Percentiles rank a stretch among this genome's conserved stretches.
phyloP scores from a whole-genome alignment of 2,888 invertebrate genomes.

The Thereva nobilitata region DNA sequence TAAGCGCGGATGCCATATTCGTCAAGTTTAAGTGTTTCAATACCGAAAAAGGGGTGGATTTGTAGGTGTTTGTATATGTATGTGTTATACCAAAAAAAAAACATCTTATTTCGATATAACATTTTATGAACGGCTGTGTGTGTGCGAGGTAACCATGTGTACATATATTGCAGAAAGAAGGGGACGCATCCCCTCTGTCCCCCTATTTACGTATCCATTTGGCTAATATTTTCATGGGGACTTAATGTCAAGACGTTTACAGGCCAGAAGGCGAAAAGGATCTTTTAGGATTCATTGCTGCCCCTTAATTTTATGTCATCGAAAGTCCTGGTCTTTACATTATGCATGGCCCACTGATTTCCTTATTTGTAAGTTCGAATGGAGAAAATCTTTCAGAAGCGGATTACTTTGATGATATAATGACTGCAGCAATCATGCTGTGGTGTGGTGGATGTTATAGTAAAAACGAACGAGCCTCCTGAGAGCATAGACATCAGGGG shows the following conservation, averaged over 20 bases:
- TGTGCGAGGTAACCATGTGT: too few relatives aligned
- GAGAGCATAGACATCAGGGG: slow-evolving; percentile 4
- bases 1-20: too few relatives aligned
- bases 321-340: slow-evolving; percentile 5
- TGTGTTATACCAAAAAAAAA: too few relatives aligned
- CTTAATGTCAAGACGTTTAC: slow-evolving; percentile 33
- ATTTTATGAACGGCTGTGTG: too few relatives aligned
- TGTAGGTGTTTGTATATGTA: too few relatives aligned
- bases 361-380: slow-evolving; percentile 31
- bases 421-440: slow-evolving; percentile 29
- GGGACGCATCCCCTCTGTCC: background rate
- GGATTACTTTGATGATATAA: slow-evolving; percentile 42
- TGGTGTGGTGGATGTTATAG: slow-evolving; percentile 7
- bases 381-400: slow-evolving; percentile 34
- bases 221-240: slow-evolving; percentile 14
- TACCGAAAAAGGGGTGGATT: too few relatives aligned
- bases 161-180: too few relatives aligned
- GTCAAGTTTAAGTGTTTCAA: too few relatives aligned
- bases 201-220: background rate
- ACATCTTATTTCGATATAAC: too few relatives aligned
- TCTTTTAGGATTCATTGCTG: background rate
- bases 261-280: slow-evolving; percentile 19
- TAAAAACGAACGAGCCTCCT: slow-evolving; percentile 4
- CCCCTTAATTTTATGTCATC: slow-evolving; percentile 4
- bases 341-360: slow-evolving; percentile 29